These are phyloP conservation scores for Holothuria scabra DNA, from an alignment of 53 echinoderm and acorn worm species.

Conservation along the genomic window DNA sequence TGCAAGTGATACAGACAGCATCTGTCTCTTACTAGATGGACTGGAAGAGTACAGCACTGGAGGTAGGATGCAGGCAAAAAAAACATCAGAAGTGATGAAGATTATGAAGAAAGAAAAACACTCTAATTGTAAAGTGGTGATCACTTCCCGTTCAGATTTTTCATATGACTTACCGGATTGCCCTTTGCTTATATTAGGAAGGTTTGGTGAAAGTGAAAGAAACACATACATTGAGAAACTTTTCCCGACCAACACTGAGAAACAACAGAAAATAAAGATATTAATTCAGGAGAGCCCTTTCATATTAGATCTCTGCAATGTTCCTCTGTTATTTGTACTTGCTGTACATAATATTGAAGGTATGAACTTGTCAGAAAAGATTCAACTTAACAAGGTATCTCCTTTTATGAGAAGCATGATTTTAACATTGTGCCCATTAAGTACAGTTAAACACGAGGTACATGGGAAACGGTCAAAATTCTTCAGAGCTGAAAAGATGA, in stretches of 20 bases:
- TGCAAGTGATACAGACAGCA: not conserved
- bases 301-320: not conserved
- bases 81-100: not conserved
- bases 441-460: not conserved
- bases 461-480: not conserved
- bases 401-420: not conserved
- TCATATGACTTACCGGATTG: not conserved
- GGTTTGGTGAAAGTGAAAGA: not conserved
- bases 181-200: not conserved
- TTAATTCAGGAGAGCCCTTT: not conserved
- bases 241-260: not conserved
- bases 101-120: not conserved
- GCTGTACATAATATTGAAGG: conserved; percentile 11
- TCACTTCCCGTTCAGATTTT: not conserved
- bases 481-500: not conserved
- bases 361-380: not conserved
- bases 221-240: not conserved
- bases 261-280: not conserved
- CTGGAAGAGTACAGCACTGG: not conserved
- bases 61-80: not conserved
- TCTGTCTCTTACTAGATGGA: not conserved
- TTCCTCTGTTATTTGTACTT: conserved; percentile 5
- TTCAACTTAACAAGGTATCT: not conserved
- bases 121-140: not conserved
- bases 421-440: not conserved